A percentile compares a stretch with the other conserved stretches of the same genome.
phyloP scores from a whole-genome alignment of 2,797 vertebrate genomes.

The Pogonophryne albipinna region DNA sequence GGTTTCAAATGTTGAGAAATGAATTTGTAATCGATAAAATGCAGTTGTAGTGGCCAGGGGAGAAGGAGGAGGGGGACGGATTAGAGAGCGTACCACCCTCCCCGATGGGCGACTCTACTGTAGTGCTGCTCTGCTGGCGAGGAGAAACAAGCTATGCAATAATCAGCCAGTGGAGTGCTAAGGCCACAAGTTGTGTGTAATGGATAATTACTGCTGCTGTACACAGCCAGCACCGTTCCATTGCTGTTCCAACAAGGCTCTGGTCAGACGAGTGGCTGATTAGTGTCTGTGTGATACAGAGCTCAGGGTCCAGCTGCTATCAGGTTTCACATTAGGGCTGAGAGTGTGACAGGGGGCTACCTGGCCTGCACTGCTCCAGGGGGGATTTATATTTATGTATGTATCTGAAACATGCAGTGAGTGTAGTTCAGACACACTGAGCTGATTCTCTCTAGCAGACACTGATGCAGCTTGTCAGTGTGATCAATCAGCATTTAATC shows the following conservation, averaged over 20 bases:
- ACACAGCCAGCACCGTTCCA: constrained; percentile 60
- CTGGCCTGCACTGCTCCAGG: constrained; percentile 16
- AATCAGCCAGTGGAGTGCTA: constrained; percentile 44
- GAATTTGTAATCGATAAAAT: constrained; percentile 56
- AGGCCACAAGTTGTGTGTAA: constrained; percentile 69
- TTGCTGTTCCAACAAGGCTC: constrained; percentile 50
- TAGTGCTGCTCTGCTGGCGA: constrained; percentile 26
- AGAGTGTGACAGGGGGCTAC: constrained; percentile 53
- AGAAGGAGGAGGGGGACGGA: constrained; percentile 21
- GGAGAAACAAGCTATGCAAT: constrained; percentile 27
- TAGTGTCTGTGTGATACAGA: constrained; percentile 66
- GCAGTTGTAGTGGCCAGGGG: constrained; percentile 10
- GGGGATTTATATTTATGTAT: background rate
- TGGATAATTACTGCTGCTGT: constrained; percentile 61
- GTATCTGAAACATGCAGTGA: constrained; percentile 1
- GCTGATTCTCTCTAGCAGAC: constrained; percentile 60
- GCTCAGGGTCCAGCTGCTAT: constrained; percentile 58
- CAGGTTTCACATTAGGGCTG: constrained; percentile 62
- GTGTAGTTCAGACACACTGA: constrained; percentile 37
- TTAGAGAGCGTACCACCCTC: constrained; percentile 36
- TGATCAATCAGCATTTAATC: constrained; percentile 76
- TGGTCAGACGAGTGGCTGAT: constrained; percentile 67
- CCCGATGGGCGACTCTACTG: constrained; percentile 16
- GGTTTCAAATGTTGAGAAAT: constrained; percentile 52
- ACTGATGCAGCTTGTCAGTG: constrained; percentile 65